Conservation (phyloP, 2,888 invertebrate species). For the Heterodera filipjevi region DNA sequence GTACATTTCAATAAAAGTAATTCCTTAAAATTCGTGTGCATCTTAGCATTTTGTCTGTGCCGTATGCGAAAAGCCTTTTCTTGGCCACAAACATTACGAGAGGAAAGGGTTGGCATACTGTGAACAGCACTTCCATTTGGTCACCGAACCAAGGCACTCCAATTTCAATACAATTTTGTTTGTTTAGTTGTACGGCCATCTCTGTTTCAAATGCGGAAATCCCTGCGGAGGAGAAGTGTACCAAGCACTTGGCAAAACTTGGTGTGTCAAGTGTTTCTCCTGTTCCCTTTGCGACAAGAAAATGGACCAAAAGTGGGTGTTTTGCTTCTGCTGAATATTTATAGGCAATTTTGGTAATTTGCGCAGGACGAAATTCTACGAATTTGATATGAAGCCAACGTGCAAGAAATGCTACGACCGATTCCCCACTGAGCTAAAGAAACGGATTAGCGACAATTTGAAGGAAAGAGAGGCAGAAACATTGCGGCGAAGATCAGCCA, state of each 20-base stretch:
- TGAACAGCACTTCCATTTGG: conserved; percentile 91
- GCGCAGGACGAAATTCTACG: conserved; percentile 84
- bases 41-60: conserved; percentile 96
- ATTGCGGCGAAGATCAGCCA: conserved; percentile 43
- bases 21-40: not conserved
- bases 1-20: conserved; percentile 67
- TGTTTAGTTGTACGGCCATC: conserved; percentile 86
- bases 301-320: conserved; percentile 69
- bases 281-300: conserved; percentile 95
- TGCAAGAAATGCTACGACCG: conserved; percentile 98
- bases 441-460: conserved; percentile 73
- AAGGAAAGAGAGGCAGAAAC: conserved; percentile 55
- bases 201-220: conserved; percentile 97
- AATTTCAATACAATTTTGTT: not conserved
- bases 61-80: conserved; percentile 98
- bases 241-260: conserved; percentile 95
- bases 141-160: conserved; percentile 38
- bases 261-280: conserved; percentile 98
- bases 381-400: conserved; percentile 95
- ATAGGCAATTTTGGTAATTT: not conserved
- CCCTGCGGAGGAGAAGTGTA: conserved; percentile 92
- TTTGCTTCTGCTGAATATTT: not conserved
- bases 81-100: conserved; percentile 97
- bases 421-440: conserved; percentile 89
- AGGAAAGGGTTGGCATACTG: conserved; percentile 97